phyloP scores from a whole-genome alignment of 1,140 invertebrate species.

The Bathynomus jamesi region DNA sequence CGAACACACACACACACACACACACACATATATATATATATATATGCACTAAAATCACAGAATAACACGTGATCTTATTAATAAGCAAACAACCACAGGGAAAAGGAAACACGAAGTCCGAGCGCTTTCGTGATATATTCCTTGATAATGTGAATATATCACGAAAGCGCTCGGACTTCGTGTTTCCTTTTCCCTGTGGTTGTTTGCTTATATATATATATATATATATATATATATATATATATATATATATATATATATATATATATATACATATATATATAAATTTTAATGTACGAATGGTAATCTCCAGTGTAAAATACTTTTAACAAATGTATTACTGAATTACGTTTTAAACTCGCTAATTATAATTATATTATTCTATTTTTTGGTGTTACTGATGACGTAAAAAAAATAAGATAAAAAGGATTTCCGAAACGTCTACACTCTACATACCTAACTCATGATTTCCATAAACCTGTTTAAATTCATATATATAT shows the following conservation, averaged over 20 bases:
- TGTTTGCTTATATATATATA: not conserved
- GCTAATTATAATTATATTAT: no score
- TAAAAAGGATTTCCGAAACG: no score
- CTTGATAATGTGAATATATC: not conserved
- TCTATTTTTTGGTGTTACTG: no score
- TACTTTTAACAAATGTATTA: not conserved
- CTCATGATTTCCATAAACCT: not conserved
- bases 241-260: slow-evolving; percentile 3
- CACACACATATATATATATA: slow-evolving; percentile 7
- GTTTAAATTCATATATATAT: not conserved
- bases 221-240: slow-evolving; percentile 12
- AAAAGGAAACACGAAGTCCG: not conserved
- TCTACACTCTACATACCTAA: no score
- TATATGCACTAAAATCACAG: not conserved
- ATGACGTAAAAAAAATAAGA: no score
- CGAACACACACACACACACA: no score
- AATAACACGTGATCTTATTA: not conserved
- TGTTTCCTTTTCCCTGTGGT: not conserved
- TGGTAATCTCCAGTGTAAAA: not conserved
- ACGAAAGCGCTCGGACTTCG: no score
- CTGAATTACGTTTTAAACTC: no score
- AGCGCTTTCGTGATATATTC: no score
- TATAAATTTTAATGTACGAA: not conserved
- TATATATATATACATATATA: slow-evolving; percentile 1
- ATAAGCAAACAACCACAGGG: not conserved